A percentile compares a stretch with the other conserved stretches of the same genome.
Conservation (phyloP, 2,888 invertebrate genomes). For the Drosophila colorata region DNA sequence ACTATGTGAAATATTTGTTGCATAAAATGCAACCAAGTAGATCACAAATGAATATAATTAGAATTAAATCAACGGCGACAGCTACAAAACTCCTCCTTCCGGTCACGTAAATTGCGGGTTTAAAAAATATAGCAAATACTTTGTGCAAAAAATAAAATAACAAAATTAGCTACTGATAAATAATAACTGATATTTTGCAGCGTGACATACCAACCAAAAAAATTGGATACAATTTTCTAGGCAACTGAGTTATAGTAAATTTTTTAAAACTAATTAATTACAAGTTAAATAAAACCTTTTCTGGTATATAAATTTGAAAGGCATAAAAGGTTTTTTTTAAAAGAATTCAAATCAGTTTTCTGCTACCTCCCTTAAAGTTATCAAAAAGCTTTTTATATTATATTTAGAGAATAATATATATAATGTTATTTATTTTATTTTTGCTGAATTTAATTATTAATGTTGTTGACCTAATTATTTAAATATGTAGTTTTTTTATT, state of each 20-base stretch:
- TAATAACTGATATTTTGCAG: constrained; percentile 17
- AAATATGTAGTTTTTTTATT: not conserved
- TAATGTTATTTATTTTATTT: not conserved
- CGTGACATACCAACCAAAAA: not conserved
- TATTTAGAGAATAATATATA: too few species aligned
- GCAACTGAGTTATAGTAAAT: not conserved
- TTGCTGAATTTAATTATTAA: not conserved
- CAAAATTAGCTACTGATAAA: constrained; percentile 18
- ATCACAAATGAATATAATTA: constrained; percentile 46
- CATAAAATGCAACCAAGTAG: constrained; percentile 22
- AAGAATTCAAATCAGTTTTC: too few species aligned
- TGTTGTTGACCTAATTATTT: not conserved
- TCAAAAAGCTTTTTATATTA: too few species aligned
- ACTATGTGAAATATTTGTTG: constrained; percentile 18
- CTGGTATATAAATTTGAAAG: too few species aligned
- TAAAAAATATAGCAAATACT: constrained; percentile 17
- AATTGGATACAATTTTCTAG: not conserved
- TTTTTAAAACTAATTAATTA: not conserved
- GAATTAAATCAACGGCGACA: constrained; percentile 48
- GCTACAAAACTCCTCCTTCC: constrained; percentile 65
- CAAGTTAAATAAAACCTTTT: not conserved
- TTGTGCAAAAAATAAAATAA: constrained; percentile 9
- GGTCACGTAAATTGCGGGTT: constrained; percentile 59
- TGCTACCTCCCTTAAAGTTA: too few species aligned
- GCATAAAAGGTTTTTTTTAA: too few species aligned